phyloP scores from a whole-genome alignment of 2,888 invertebrate species.

The Lumbricus terrestris region DNA sequence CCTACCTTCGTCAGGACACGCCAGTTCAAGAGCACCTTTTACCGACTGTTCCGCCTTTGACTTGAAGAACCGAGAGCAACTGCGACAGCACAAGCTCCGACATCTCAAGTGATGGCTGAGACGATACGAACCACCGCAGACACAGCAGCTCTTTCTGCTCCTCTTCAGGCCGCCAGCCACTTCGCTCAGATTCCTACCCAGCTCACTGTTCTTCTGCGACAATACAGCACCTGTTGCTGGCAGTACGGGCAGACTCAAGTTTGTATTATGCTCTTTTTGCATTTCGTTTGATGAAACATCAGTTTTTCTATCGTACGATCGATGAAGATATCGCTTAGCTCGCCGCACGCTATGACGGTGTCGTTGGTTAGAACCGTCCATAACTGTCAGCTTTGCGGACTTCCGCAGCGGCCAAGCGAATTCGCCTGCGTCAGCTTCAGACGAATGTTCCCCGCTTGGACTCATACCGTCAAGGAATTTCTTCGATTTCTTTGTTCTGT shows the following conservation, averaged over 20 bases:
- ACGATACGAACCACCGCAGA: neutral
- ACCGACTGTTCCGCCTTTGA: neutral
- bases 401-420: neutral
- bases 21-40: neutral
- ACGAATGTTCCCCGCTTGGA: neutral
- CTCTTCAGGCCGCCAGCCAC: neutral
- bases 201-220: neutral
- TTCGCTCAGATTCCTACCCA: neutral
- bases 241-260: neutral
- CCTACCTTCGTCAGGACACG: neutral
- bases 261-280: neutral
- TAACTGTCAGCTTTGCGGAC: neutral
- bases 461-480: neutral
- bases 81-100: neutral
- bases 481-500: neutral
- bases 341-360: neutral
- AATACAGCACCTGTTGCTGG: neutral
- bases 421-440: neutral
- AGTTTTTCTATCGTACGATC: neutral
- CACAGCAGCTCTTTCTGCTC: neutral
- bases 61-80: neutral
- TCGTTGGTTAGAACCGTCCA: neutral
- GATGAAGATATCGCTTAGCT: neutral
- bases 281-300: neutral
- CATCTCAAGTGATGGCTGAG: neutral